These are phyloP conservation scores for Caradrina kadenii DNA, from an alignment of 2,888 invertebrate genomes.

Conservation along the genomic window DNA sequence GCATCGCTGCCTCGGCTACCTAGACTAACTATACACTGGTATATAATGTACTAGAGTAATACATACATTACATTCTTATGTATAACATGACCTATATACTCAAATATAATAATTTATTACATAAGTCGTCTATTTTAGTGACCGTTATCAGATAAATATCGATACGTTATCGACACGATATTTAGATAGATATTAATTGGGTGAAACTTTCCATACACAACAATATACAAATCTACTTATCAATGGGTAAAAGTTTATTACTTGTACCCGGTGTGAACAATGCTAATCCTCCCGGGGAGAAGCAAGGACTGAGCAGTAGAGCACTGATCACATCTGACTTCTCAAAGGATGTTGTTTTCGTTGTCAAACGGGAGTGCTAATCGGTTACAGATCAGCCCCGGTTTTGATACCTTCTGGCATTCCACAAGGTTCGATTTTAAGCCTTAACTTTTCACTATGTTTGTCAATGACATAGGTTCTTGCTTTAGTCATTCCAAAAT, in stretches of 20 bases:
- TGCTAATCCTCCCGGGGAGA: no score
- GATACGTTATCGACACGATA: constrained; percentile 45
- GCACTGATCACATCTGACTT: neutral
- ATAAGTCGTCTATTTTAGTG: constrained; percentile 44
- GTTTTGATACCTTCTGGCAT: no score
- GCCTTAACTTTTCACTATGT: no score
- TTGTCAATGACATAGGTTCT: no score
- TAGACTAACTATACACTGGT: neutral
- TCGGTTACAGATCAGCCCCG: no score
- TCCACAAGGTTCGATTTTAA: no score
- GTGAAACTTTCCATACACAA: constrained; percentile 51
- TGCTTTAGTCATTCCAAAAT: no score
- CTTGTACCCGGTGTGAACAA: no score
- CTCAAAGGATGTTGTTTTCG: no score
- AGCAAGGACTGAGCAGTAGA: no score
- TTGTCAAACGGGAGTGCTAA: no score
- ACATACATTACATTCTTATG: neutral
- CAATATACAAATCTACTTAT: constrained; percentile 16
- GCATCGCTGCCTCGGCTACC: neutral
- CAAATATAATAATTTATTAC: constrained; percentile 46
- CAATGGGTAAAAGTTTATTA: neutral
- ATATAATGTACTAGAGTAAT: neutral
- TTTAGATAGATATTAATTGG: constrained; percentile 44
- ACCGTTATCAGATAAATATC: constrained; percentile 34
- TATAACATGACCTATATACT: constrained; percentile 37